Evolutionary conservation across 2,888 invertebrate genomes (phyloP).

Genomic region (Leptopilina myrica): DNA sequence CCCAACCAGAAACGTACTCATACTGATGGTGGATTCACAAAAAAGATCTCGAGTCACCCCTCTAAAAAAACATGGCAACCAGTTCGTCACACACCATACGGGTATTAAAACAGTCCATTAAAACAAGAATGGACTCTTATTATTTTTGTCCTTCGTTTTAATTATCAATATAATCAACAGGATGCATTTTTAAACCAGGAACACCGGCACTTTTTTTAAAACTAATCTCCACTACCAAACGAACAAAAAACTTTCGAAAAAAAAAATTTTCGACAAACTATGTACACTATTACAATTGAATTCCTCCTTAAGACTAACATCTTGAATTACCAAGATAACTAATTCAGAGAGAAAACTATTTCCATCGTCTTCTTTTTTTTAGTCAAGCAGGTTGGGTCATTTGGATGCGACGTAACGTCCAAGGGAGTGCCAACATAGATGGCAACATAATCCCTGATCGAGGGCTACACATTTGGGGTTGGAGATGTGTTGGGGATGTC

Average conservation of each 20-base stretch:
- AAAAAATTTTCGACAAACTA: no score
- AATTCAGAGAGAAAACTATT: conserved; percentile 3
- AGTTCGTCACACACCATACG: conserved; percentile 60
- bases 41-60: conserved; percentile 64
- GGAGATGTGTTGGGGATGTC: conserved; percentile 65
- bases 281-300: background rate
- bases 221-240: no score
- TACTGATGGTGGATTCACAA: conserved; percentile 65
- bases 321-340: conserved; percentile 16
- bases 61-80: conserved; percentile 66
- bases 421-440: conserved; percentile 63
- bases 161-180: no score
- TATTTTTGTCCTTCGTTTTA: background rate
- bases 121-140: conserved; percentile 60
- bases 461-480: conserved; percentile 66
- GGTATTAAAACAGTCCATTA: conserved; percentile 55
- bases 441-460: conserved; percentile 72
- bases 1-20: conserved; percentile 34
- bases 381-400: conserved; percentile 51
- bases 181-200: no score
- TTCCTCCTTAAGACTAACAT: background rate
- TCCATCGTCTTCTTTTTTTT: background rate
- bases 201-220: no score
- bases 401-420: conserved; percentile 66
- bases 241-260: background rate